These are phyloP conservation scores for Idaea aversata DNA, from an alignment of 2,888 invertebrate genomes.

Conservation along the genomic window DNA sequence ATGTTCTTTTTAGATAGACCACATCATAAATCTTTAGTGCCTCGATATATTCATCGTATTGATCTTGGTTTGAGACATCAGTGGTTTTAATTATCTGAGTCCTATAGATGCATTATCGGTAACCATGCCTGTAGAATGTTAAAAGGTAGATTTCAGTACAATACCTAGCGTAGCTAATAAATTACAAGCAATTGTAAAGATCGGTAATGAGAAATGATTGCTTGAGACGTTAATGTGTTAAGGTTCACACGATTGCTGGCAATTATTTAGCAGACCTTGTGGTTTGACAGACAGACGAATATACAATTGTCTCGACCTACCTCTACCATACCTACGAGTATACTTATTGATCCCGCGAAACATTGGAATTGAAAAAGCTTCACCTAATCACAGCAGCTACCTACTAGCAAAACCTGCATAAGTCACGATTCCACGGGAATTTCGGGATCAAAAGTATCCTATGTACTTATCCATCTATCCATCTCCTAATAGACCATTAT, in stretches of 20 bases:
- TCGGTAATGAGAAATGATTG: conserved; percentile 51
- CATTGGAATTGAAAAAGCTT: background rate
- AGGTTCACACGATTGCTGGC: conserved; percentile 61
- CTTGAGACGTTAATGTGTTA: conserved; percentile 49
- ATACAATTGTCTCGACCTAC: conserved; percentile 54
- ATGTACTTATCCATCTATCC: no score
- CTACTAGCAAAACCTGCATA: background rate
- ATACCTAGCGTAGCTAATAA: conserved; percentile 30
- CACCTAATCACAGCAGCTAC: background rate
- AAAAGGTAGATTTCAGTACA: conserved; percentile 33
- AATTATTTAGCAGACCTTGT: conserved; percentile 67
- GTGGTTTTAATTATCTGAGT: no score
- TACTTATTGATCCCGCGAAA: conserved; percentile 6
- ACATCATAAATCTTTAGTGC: no score
- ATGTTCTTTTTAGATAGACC: no score
- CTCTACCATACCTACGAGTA: conserved; percentile 14
- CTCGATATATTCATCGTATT: no score
- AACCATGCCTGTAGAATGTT: conserved; percentile 1
- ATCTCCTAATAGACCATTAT: no score
- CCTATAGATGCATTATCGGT: background rate
- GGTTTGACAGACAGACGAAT: conserved; percentile 66
- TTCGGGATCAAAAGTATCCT: no score
- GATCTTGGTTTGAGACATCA: no score
- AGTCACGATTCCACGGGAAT: no score
- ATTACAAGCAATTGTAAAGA: conserved; percentile 51